Evolutionary conservation across 30 jellyfish, hydroid and myxozoan species (phyloP).

Genomic region (Hydra vulgaris): DNA sequence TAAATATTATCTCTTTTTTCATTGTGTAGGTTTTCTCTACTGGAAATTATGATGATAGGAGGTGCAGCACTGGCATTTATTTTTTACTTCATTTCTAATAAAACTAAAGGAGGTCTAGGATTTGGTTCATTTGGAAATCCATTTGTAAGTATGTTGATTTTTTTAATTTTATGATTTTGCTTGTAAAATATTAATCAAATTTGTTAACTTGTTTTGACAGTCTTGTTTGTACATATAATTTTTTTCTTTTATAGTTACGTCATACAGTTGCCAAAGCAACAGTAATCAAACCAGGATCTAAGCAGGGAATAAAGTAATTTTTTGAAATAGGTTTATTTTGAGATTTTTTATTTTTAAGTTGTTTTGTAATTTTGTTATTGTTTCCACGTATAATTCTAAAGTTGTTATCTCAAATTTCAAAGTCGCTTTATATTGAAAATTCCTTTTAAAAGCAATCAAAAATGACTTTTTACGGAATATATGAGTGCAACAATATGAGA

Average conservation of each 20-base stretch:
- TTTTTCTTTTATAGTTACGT: constrained; percentile 36
- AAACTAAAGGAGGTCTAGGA: constrained; percentile 42
- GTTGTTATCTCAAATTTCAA: no score
- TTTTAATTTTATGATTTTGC: background rate
- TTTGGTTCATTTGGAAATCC: constrained; percentile 49
- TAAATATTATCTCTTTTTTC: background rate
- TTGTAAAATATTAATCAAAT: no score
- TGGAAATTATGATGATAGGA: background rate
- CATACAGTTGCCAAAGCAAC: constrained; percentile 77
- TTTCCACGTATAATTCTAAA: no score
- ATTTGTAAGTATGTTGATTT: constrained; percentile 36
- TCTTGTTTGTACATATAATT: no score
- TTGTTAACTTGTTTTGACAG: no score
- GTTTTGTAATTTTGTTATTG: no score
- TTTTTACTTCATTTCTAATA: constrained; percentile 42
- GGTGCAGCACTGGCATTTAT: constrained; percentile 31
- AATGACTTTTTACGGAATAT: no score
- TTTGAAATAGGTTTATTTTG: background rate
- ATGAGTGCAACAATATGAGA: no score
- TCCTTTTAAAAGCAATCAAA: no score
- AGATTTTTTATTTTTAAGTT: background rate
- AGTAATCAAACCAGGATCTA: constrained; percentile 68
- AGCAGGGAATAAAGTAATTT: constrained; percentile 49
- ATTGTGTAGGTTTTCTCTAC: background rate
- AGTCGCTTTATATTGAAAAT: no score